These are phyloP conservation scores for Chelonia mydas DNA, from an alignment of 2,797 vertebrate genomes.

Conservation along the genomic window DNA sequence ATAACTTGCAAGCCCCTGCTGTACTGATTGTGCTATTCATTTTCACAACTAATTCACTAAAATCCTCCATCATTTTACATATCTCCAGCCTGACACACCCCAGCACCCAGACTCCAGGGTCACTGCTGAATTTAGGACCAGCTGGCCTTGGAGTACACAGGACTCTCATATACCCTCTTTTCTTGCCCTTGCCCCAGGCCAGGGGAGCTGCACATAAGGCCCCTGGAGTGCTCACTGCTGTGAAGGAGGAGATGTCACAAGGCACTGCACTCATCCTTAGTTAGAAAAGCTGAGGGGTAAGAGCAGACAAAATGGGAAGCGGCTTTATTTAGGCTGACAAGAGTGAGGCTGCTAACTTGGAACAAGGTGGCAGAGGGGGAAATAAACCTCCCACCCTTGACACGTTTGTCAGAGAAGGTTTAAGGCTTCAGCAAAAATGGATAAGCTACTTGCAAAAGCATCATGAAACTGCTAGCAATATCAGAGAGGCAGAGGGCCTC, in stretches of 20 bases:
- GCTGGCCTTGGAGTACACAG: neutral
- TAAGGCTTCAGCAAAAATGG: neutral
- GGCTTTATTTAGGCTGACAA: neutral
- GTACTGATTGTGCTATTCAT: neutral
- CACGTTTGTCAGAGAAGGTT: neutral
- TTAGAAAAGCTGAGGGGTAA: neutral
- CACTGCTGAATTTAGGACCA: neutral
- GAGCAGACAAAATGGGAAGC: neutral
- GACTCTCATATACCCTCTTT: neutral
- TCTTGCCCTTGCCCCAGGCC: neutral
- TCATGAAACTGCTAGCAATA: neutral
- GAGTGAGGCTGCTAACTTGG: neutral
- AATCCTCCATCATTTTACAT: neutral
- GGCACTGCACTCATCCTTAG: neutral
- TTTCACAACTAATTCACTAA: neutral
- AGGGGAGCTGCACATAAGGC: neutral
- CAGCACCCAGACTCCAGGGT: neutral
- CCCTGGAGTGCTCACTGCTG: neutral
- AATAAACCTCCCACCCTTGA: neutral
- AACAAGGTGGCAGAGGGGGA: neutral
- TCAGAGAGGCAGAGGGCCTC: neutral
- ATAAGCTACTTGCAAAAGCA: neutral
- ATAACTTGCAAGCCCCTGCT: neutral
- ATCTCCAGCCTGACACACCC: neutral
- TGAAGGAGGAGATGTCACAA: neutral